phyloP scores from a whole-genome alignment of 2,888 invertebrate genomes.

The Cryptocephalus moraei region DNA sequence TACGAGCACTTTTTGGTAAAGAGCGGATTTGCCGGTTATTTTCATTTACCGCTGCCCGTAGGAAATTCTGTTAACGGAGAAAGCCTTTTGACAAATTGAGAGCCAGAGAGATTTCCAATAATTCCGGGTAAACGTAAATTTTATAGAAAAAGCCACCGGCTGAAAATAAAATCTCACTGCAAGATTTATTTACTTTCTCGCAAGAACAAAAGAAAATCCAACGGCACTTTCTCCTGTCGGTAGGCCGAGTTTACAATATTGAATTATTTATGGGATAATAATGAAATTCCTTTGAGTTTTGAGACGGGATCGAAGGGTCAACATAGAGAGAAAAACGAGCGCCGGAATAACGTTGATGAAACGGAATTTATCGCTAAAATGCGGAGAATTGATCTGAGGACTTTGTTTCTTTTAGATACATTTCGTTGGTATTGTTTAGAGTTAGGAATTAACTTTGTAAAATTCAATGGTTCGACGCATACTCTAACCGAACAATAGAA shows the following conservation, averaged over 20 bases:
- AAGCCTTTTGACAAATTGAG: slow-evolving; percentile 11
- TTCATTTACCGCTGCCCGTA: not conserved
- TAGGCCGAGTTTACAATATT: not conserved
- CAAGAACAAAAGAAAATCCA: not conserved
- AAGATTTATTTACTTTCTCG: slow-evolving; percentile 1
- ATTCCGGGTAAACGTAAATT: slow-evolving; percentile 11
- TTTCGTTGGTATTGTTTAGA: too few relatives aligned
- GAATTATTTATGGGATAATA: not conserved
- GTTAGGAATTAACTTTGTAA: too few relatives aligned
- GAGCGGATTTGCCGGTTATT: not conserved
- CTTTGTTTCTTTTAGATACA: too few relatives aligned
- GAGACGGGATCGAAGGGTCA: too few relatives aligned
- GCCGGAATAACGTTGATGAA: too few relatives aligned
- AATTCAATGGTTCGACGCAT: too few relatives aligned
- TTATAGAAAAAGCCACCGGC: slow-evolving; percentile 8
- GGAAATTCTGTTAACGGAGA: not conserved
- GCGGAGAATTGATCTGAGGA: too few relatives aligned
- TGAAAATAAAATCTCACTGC: slow-evolving; percentile 3
- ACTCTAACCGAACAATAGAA: too few relatives aligned
- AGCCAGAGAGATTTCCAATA: slow-evolving; percentile 10
- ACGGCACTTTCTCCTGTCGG: not conserved
- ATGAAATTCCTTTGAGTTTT: too few relatives aligned
- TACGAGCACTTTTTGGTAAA: too few relatives aligned
- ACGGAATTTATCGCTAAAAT: too few relatives aligned
- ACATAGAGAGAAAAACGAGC: too few relatives aligned